A percentile compares a stretch with the other conserved stretches of the same genome.
Evolutionary conservation across 2,113 vertebrate species (phyloP).

Genomic region (Eubucco bourcierii): DNA sequence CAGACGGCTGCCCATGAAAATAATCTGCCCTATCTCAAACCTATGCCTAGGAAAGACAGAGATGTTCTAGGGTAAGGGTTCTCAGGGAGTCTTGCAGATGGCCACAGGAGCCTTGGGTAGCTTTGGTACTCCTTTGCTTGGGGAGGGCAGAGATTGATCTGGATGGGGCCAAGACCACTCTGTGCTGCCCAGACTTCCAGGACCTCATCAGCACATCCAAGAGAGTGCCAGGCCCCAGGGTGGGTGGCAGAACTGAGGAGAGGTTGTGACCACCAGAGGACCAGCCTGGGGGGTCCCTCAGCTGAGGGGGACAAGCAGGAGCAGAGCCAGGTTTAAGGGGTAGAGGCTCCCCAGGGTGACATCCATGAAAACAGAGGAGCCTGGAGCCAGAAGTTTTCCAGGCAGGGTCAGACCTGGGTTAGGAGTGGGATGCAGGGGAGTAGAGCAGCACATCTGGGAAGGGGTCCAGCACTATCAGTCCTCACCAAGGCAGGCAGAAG

Average conservation of each 20-base stretch:
- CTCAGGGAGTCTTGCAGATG: background rate
- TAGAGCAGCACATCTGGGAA: background rate
- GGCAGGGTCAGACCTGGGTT: background rate
- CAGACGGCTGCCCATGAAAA: background rate
- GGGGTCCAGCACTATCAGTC: background rate
- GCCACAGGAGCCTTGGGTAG: background rate
- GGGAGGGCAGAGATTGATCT: background rate
- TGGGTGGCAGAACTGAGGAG: background rate
- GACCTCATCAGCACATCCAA: background rate
- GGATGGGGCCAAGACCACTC: background rate
- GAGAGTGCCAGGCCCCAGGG: background rate
- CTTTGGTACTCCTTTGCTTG: background rate
- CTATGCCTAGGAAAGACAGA: background rate
- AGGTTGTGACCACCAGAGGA: background rate
- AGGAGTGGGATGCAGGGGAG: background rate
- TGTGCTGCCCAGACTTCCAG: background rate
- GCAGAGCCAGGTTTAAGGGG: background rate
- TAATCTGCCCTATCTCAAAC: background rate
- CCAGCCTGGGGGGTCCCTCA: background rate
- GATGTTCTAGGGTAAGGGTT: rapidly evolving
- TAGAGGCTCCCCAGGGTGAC: background rate
- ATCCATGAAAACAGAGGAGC: background rate
- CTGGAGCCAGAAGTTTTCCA: background rate
- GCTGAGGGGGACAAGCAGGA: background rate
- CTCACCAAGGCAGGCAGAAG: background rate